Percentiles rank a stretch among this genome's conserved stretches.
Evolutionary conservation across 2,113 vertebrate species (phyloP).

Genomic region (Pomatorhinus ruficollis): DNA sequence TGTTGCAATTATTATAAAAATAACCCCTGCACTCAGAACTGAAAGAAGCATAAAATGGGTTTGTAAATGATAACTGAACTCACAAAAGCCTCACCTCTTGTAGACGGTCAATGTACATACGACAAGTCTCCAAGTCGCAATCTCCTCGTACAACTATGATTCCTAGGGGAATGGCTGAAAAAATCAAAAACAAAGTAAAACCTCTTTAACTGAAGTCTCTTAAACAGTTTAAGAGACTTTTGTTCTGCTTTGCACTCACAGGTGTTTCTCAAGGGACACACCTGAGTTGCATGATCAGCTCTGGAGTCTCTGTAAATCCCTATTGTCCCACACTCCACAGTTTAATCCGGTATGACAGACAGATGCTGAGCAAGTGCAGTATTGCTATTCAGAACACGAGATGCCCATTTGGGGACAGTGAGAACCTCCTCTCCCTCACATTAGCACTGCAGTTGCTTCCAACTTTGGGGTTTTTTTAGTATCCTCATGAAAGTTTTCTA

Average conservation of each 20-base stretch:
- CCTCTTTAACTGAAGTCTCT: neutral
- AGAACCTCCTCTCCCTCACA: neutral
- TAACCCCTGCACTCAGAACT: neutral
- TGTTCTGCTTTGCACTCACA: neutral
- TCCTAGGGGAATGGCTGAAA: conserved; percentile 89
- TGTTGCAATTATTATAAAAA: neutral
- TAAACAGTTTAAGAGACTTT: no score
- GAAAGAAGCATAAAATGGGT: neutral
- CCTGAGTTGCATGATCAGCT: neutral
- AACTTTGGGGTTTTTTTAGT: neutral
- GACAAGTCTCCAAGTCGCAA: conserved; percentile 96
- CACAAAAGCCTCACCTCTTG: conserved; percentile 86
- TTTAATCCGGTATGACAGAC: neutral
- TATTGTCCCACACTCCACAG: neutral
- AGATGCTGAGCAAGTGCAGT: neutral
- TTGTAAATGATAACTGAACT: neutral
- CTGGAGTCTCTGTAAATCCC: neutral
- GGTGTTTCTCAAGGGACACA: neutral
- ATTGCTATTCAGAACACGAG: neutral
- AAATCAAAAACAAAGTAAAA: conserved; percentile 14
- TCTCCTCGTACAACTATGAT: conserved; percentile 96
- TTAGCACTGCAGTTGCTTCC: neutral
- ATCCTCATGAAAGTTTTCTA: neutral
- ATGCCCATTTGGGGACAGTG: neutral
- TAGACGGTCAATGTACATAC: conserved; percentile 94